Evolutionary conservation across 2,113 vertebrate genomes (phyloP).

Genomic region (Calcarius ornatus): DNA sequence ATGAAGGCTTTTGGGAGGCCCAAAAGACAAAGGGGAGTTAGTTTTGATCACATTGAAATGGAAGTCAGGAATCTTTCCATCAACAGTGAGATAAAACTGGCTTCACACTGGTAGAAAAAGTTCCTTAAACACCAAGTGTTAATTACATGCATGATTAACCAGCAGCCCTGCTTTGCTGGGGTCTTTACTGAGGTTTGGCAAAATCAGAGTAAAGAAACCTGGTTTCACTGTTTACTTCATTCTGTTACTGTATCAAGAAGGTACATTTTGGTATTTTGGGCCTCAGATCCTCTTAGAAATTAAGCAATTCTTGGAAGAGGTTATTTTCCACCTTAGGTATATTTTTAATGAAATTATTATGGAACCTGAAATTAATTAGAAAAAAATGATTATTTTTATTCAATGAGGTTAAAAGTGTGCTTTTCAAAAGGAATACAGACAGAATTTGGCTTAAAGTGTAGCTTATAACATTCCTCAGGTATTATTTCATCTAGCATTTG

Average conservation of each 20-base stretch:
- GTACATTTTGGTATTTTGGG: not conserved
- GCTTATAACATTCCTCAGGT: slow-evolving; percentile 10
- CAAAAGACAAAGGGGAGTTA: not conserved
- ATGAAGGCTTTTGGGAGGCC: not conserved
- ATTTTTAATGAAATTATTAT: not conserved
- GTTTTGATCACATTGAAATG: not conserved
- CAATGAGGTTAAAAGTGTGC: not conserved
- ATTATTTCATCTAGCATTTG: slow-evolving; percentile 28
- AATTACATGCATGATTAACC: not conserved
- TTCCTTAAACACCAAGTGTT: not conserved
- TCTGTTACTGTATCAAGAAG: not conserved
- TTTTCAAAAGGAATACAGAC: not conserved
- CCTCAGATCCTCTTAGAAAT: not conserved
- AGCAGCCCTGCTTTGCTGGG: not conserved
- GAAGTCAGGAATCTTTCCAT: not conserved
- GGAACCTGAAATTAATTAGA: not conserved
- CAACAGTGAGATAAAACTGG: not conserved
- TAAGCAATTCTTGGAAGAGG: not conserved
- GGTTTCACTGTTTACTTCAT: not conserved
- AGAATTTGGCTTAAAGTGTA: not conserved
- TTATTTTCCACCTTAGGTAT: not conserved
- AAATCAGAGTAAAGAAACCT: not conserved
- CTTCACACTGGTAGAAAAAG: not conserved
- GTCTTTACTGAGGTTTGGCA: not conserved
- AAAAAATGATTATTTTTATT: not conserved